Conservation (phyloP, 1,140 invertebrate species). For the Leucophenga varia region DNA sequence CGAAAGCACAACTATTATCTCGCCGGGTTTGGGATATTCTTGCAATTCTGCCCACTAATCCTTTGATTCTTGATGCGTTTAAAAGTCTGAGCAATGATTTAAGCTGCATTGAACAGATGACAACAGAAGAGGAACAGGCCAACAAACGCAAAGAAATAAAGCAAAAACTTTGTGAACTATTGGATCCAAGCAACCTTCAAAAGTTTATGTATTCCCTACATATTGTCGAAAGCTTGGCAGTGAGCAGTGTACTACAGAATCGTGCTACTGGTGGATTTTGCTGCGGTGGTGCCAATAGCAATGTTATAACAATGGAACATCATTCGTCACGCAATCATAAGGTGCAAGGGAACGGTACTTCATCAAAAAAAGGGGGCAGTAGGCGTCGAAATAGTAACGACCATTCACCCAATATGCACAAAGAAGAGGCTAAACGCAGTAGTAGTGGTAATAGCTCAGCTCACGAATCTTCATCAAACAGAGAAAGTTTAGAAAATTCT, state of each 20-base stretch:
- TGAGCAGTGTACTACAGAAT: conserved; percentile 29
- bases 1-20: conserved; percentile 87
- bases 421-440: conserved; percentile 24
- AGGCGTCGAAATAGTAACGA: conserved; percentile 41
- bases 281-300: conserved; percentile 30
- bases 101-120: conserved; percentile 30
- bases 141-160: conserved; percentile 46
- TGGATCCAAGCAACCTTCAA: conserved; percentile 86
- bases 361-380: conserved; percentile 17
- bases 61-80: conserved; percentile 80
- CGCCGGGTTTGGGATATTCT: conserved; percentile 91
- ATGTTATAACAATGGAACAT: conserved; percentile 30
- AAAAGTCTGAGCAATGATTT: conserved; percentile 66
- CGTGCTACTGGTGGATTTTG: conserved; percentile 1
- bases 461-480: conserved; percentile 24
- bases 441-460: conserved; percentile 12
- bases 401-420: conserved; percentile 9
- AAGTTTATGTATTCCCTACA: conserved; percentile 94
- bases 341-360: background rate
- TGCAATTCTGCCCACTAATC: conserved; percentile 86
- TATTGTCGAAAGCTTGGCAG: conserved; percentile 73
- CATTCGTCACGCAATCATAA: conserved; percentile 17
- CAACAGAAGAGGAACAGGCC: conserved; percentile 30
- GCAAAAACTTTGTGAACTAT: conserved; percentile 67
- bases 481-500: conserved; percentile 12